phyloP scores from a whole-genome alignment of 2,888 invertebrate species.

The Lutraria lutraria region DNA sequence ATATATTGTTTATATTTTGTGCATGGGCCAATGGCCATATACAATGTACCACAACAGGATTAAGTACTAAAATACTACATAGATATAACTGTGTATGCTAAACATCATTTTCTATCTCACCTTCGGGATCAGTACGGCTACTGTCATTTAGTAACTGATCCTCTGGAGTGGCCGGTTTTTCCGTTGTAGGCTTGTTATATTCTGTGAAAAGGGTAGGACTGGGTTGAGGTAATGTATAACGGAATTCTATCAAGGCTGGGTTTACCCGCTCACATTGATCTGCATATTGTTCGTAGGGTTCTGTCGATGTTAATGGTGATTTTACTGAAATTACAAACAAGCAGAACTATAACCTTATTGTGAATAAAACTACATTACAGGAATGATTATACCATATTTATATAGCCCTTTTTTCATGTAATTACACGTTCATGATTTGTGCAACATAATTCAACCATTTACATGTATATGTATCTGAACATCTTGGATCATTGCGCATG shows the following conservation, averaged over 20 bases:
- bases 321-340: constrained; percentile 44
- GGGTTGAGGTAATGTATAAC: constrained; percentile 46
- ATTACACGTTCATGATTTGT: no score
- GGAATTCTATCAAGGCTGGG: not conserved
- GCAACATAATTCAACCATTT: no score
- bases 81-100: no score
- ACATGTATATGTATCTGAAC: no score
- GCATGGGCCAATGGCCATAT: no score
- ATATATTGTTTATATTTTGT: no score
- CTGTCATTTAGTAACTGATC: constrained; percentile 64
- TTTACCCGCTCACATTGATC: constrained; percentile 51
- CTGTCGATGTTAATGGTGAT: constrained; percentile 25
- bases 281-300: constrained; percentile 56
- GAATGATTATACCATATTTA: no score
- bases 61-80: no score
- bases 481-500: no score
- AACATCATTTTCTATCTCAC: not conserved
- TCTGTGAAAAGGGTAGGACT: constrained; percentile 19
- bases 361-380: no score
- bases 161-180: constrained; percentile 26
- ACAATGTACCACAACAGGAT: no score
- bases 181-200: constrained; percentile 42
- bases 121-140: constrained; percentile 40
- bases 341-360: not conserved
- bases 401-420: no score